Percentiles rank a stretch among this genome's conserved stretches.
Conservation (phyloP, 1,140 invertebrate genomes). For the Epicauta chinensis region DNA sequence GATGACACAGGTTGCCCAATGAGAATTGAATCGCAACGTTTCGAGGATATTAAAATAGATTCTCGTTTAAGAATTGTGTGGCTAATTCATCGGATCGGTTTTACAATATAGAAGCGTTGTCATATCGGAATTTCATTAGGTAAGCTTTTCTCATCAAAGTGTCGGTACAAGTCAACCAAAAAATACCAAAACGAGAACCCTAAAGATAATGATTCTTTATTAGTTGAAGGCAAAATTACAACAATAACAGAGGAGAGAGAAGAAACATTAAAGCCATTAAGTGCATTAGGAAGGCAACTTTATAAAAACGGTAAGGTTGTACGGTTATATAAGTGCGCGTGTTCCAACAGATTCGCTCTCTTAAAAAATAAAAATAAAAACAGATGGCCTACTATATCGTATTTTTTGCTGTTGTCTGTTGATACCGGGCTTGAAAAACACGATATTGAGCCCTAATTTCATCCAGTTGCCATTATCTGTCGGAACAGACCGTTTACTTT, state of each 20-base stretch:
- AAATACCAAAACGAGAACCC: too few relatives aligned
- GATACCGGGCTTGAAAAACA: constrained; percentile 1
- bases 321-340: constrained; percentile 2
- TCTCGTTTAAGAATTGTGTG: too few relatives aligned
- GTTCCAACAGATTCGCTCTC: constrained; percentile 13
- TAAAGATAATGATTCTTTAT: too few relatives aligned
- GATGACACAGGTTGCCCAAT: too few relatives aligned
- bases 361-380: constrained; percentile 30
- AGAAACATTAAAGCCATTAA: constrained; percentile 16
- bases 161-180: too few relatives aligned
- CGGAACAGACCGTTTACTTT: constrained; percentile 31
- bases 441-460: constrained; percentile 25
- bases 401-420: constrained; percentile 15
- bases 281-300: constrained; percentile 11
- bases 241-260: background rate
- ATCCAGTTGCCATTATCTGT: constrained; percentile 28
- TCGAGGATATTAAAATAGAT: too few relatives aligned
- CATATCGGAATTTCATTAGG: too few relatives aligned
- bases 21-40: too few relatives aligned
- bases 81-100: too few relatives aligned
- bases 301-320: constrained; percentile 11
- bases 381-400: constrained; percentile 28
- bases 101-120: too few relatives aligned
- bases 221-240: too few relatives aligned
- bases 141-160: too few relatives aligned